These are phyloP conservation scores for Crax fasciolata DNA, from an alignment of 2,797 vertebrate species.

Conservation along the genomic window DNA sequence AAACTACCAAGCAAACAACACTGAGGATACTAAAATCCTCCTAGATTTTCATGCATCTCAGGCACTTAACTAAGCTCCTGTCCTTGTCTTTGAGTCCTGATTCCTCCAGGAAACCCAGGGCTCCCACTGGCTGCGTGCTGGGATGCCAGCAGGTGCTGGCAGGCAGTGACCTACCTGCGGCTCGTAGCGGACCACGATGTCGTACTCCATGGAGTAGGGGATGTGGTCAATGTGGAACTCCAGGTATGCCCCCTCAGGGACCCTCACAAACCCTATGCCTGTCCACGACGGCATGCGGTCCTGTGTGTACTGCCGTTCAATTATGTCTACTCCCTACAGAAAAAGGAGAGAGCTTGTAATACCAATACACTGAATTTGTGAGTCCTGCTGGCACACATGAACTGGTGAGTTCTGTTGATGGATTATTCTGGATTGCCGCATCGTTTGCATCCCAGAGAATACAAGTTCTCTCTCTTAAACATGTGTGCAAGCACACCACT, in stretches of 20 bases:
- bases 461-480: not conserved
- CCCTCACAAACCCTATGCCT: conserved; percentile 92
- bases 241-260: conserved; percentile 93
- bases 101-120: not conserved
- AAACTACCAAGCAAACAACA: not conserved
- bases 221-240: conserved; percentile 95
- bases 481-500: fast-evolving
- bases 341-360: not conserved
- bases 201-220: conserved; percentile 96
- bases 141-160: not conserved
- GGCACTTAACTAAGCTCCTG: not conserved
- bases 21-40: not conserved
- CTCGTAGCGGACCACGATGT: conserved; percentile 95
- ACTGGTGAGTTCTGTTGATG: not conserved
- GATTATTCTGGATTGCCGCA: not conserved
- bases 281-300: conserved; percentile 95
- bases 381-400: fast-evolving
- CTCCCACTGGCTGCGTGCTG: not conserved
- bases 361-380: not conserved
- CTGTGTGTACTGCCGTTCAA: conserved; percentile 88
- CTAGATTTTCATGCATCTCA: not conserved
- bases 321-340: conserved; percentile 87
- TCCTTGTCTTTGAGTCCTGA: not conserved
- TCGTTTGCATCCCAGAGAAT: not conserved
- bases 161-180: conserved; percentile 88